A percentile compares a stretch with the other conserved stretches of the same genome.
phyloP scores from a whole-genome alignment of 1,140 invertebrate species.

The Drosophila tani region DNA sequence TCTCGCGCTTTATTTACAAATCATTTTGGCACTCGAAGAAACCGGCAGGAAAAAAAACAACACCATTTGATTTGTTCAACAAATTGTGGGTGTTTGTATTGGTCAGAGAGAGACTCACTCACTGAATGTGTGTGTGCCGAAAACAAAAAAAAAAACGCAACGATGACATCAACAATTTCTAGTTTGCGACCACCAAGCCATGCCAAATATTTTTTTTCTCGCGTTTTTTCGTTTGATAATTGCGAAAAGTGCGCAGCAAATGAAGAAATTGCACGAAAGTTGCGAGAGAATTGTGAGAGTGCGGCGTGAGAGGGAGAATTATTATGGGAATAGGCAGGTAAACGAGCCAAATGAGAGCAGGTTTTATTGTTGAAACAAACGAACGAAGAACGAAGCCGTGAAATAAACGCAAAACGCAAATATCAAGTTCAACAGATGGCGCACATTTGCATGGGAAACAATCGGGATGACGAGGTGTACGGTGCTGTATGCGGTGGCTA shows the following conservation, averaged over 20 bases:
- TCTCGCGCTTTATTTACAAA: slow-evolving; percentile 53
- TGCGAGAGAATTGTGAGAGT: slow-evolving; percentile 9
- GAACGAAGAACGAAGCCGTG: neutral
- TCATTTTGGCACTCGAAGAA: slow-evolving; percentile 50
- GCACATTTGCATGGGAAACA: slow-evolving; percentile 47
- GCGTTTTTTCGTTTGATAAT: slow-evolving; percentile 55
- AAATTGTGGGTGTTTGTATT: slow-evolving; percentile 18
- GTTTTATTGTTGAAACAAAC: slow-evolving; percentile 15
- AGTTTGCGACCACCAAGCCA: slow-evolving; percentile 12
- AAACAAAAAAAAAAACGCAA: slow-evolving; percentile 63
- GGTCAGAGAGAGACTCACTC: slow-evolving; percentile 4
- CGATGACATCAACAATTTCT: slow-evolving; percentile 74
- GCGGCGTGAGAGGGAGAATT: slow-evolving; percentile 4
- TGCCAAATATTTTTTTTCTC: slow-evolving; percentile 31
- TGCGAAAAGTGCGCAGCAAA: slow-evolving; percentile 68
- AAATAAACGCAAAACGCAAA: slow-evolving; percentile 33
- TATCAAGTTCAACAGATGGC: slow-evolving; percentile 71
- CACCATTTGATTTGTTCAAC: slow-evolving; percentile 49
- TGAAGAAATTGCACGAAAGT: slow-evolving; percentile 66
- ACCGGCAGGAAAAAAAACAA: slow-evolving; percentile 33
- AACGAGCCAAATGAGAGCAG: slow-evolving; percentile 9
- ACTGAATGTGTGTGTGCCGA: slow-evolving; percentile 11
- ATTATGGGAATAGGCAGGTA: slow-evolving; percentile 12
- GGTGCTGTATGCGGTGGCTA: slow-evolving; percentile 27
- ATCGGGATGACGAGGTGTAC: slow-evolving; percentile 3